Evolutionary conservation across 2,113 vertebrate genomes (phyloP).

Genomic region (Chloropsis hardwickii): DNA sequence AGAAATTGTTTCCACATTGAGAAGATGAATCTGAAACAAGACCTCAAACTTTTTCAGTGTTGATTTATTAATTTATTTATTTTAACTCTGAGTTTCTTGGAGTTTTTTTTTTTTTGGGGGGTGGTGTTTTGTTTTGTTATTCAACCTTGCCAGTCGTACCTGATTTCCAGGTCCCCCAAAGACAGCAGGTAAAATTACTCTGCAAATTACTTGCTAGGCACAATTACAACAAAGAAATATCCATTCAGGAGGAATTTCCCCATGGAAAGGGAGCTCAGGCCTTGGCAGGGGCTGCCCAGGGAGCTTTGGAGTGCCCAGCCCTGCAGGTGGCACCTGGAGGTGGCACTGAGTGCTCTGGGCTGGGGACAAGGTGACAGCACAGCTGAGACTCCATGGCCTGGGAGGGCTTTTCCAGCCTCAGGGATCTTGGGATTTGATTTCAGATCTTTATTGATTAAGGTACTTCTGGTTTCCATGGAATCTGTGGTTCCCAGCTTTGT

Average conservation of each 20-base stretch:
- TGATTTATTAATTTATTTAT: neutral
- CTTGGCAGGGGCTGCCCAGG: neutral
- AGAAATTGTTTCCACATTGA: neutral
- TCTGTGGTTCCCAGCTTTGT: neutral
- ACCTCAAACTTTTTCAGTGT: neutral
- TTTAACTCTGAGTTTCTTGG: neutral
- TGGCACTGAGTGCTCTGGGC: neutral
- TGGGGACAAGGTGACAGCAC: neutral
- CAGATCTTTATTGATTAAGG: neutral
- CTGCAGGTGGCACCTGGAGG: neutral
- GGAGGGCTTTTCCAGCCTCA: neutral
- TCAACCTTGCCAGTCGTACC: neutral
- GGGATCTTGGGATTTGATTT: neutral
- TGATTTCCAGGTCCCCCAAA: neutral
- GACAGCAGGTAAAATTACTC: neutral
- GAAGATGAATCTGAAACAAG: neutral
- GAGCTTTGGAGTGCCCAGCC: neutral
- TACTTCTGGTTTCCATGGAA: neutral
- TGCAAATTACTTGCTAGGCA: neutral
- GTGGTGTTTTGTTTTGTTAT: neutral
- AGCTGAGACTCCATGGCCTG: accelerated
- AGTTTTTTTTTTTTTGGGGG: neutral
- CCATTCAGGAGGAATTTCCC: neutral
- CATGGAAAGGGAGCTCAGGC: accelerated
- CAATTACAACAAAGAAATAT: neutral